Evolutionary conservation across 1,140 invertebrate genomes (phyloP).

Genomic region (Drosophila ercepeae): DNA sequence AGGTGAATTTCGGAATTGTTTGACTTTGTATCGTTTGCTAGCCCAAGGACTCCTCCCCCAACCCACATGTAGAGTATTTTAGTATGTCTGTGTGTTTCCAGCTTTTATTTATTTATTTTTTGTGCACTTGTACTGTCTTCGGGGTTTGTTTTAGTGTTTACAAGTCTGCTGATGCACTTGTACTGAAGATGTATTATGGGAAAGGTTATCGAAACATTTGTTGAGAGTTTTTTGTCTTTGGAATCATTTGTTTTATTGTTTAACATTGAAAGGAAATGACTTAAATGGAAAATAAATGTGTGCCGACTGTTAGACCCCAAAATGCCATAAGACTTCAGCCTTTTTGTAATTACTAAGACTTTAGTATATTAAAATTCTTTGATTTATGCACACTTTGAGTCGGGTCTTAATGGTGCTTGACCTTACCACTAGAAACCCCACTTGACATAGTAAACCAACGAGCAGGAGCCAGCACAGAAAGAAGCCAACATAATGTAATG

Average conservation of each 20-base stretch:
- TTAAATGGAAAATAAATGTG: not conserved
- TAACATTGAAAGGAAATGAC: not conserved
- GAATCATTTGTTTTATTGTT: not conserved
- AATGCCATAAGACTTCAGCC: not conserved
- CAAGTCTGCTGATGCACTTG: conserved; percentile 18
- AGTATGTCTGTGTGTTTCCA: conserved; percentile 2
- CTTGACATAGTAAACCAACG: conserved; percentile 65
- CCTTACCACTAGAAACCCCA: conserved; percentile 35
- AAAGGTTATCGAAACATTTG: conserved; percentile 25
- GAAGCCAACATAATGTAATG: conserved; percentile 48
- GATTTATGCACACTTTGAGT: conserved; percentile 23
- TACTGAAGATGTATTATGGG: not conserved
- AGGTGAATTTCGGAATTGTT: conserved; percentile 75
- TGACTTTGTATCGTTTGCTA: conserved; percentile 68
- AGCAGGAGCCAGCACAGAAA: conserved; percentile 26
- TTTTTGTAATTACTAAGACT: conserved; percentile 9
- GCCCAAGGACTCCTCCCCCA: conserved; percentile 24
- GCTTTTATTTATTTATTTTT: conserved; percentile 70
- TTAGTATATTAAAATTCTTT: conserved; percentile 3
- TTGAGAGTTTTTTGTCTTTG: conserved; percentile 11
- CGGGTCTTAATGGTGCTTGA: conserved; percentile 17
- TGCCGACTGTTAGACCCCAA: not conserved
- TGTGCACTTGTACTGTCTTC: conserved; percentile 49
- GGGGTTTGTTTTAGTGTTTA: conserved; percentile 35
- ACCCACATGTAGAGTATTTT: not conserved